These are phyloP conservation scores for Chelonus formosanus DNA, from an alignment of 2,888 invertebrate genomes.

Conservation along the genomic window DNA sequence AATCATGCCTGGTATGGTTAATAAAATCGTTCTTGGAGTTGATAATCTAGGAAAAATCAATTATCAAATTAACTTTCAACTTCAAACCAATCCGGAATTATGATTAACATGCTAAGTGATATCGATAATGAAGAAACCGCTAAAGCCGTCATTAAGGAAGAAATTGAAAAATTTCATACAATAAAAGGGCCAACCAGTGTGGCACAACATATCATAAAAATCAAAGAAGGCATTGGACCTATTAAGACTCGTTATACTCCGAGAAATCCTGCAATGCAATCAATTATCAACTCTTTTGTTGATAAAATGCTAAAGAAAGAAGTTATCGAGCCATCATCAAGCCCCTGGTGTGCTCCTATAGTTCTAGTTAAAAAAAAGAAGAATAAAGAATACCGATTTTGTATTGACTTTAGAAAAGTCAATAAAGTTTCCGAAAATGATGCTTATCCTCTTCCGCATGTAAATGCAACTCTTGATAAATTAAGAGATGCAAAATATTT, in stretches of 20 bases:
- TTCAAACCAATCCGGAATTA: no score
- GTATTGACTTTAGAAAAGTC: constrained; percentile 49
- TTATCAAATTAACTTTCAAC: no score
- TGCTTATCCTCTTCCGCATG: constrained; percentile 51
- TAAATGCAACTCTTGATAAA: constrained; percentile 46
- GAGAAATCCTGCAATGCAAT: constrained; percentile 26
- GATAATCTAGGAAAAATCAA: no score
- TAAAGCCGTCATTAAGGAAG: no score
- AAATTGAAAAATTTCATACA: no score
- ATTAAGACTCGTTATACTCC: constrained; percentile 36
- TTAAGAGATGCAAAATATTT: constrained; percentile 14
- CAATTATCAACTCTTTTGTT: constrained; percentile 42
- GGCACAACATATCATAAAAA: constrained; percentile 19
- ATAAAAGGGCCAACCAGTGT: constrained; percentile 10
- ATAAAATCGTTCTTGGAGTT: no score
- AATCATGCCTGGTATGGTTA: no score
- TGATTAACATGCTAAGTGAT: no score
- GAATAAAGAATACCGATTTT: constrained; percentile 47
- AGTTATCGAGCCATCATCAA: constrained; percentile 48
- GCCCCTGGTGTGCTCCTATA: constrained; percentile 49
- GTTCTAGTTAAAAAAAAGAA: constrained; percentile 47
- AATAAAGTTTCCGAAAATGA: constrained; percentile 50
- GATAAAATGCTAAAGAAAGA: constrained; percentile 49
- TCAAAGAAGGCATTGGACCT: constrained; percentile 11
- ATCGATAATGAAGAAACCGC: no score